These are phyloP conservation scores for Perccottus glenii DNA, from an alignment of 2,113 vertebrate genomes.

Conservation along the genomic window DNA sequence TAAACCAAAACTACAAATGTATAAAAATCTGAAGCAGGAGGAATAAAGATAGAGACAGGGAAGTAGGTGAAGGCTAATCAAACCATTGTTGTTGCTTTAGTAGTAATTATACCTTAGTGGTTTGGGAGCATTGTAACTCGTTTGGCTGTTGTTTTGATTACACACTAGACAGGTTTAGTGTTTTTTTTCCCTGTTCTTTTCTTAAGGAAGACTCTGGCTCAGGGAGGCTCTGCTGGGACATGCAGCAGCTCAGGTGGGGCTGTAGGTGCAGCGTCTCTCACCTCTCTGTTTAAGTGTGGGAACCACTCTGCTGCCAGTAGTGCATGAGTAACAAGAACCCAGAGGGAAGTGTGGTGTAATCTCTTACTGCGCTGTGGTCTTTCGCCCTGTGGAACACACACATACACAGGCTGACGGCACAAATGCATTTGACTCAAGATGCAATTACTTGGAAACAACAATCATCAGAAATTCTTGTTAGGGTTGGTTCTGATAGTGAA, in stretches of 20 bases:
- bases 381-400: constrained; percentile 62
- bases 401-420: constrained; percentile 34
- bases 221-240: constrained; percentile 73
- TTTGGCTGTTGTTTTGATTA: constrained; percentile 68
- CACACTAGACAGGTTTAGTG: constrained; percentile 55
- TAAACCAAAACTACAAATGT: constrained; percentile 9
- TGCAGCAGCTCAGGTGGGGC: constrained; percentile 77
- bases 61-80: constrained; percentile 49
- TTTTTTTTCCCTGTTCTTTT: constrained; percentile 63
- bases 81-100: constrained; percentile 53
- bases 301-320: constrained; percentile 72
- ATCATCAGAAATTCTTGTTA: constrained; percentile 53
- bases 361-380: constrained; percentile 72
- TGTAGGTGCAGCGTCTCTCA: constrained; percentile 74
- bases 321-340: constrained; percentile 81
- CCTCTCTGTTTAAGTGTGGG: constrained; percentile 80
- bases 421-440: constrained; percentile 59
- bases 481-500: constrained; percentile 13
- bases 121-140: constrained; percentile 51
- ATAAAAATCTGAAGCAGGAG: constrained; percentile 8
- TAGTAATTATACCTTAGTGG: constrained; percentile 72
- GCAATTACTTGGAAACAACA: constrained; percentile 61
- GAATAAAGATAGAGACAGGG: not conserved
- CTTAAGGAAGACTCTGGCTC: constrained; percentile 64
- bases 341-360: constrained; percentile 80